Conservation (phyloP, 2,113 vertebrate species). For the Ptyas mucosa region DNA sequence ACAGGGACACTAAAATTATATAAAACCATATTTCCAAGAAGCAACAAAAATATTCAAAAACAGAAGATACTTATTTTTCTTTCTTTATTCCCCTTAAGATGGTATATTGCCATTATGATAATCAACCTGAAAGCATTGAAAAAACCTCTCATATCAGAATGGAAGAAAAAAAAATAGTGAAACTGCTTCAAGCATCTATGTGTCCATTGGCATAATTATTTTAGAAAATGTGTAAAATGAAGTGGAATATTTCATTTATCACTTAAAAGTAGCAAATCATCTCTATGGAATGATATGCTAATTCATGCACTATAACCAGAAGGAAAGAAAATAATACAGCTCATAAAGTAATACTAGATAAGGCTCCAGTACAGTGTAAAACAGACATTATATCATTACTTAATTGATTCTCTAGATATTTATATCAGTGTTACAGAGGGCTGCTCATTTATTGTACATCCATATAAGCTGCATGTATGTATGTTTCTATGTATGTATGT, state of each 20-base stretch:
- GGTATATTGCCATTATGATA: neutral
- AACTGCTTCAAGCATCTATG: neutral
- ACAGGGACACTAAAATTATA: neutral
- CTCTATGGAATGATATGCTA: neutral
- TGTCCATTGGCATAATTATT: neutral
- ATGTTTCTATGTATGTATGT: neutral
- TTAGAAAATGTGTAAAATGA: neutral
- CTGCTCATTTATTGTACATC: neutral
- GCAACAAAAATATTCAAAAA: neutral
- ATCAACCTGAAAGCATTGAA: neutral
- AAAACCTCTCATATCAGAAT: neutral
- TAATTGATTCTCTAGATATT: neutral
- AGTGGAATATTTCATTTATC: neutral
- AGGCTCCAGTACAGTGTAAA: neutral
- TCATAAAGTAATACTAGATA: neutral
- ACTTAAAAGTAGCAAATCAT: neutral
- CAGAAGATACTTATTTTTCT: neutral
- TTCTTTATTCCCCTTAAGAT: neutral
- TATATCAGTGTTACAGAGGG: neutral
- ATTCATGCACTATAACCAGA: neutral
- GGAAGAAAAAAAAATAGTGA: neutral
- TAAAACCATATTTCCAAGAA: neutral
- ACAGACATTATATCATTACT: neutral
- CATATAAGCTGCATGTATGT: neutral
- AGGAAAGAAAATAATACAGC: neutral